phyloP scores from a whole-genome alignment of 1,140 invertebrate genomes.

The Ostrea edulis region DNA sequence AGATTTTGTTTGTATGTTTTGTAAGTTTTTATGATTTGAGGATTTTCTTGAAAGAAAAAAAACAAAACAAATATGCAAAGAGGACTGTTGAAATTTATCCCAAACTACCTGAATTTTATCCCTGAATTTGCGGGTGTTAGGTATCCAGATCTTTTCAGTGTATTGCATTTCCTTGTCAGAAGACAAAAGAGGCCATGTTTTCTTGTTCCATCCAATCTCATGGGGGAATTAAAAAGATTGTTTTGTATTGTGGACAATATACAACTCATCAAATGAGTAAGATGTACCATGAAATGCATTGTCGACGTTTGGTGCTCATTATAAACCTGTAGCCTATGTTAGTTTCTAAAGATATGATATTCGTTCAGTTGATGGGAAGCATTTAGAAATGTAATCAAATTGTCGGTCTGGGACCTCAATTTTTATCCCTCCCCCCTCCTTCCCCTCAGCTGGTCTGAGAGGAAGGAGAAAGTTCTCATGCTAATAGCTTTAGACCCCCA shows the following conservation, averaged over 20 bases:
- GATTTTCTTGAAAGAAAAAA: background rate
- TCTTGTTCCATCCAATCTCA: background rate
- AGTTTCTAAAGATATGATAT: background rate
- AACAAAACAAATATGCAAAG: background rate
- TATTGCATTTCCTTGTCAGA: constrained; percentile 8
- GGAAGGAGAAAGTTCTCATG: constrained; percentile 2
- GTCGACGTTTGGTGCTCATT: background rate
- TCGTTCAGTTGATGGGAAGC: background rate
- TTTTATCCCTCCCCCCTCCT: background rate
- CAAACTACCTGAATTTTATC: background rate
- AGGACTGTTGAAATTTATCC: background rate
- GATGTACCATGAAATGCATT: background rate
- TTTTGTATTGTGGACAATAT: background rate
- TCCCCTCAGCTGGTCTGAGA: constrained; percentile 2
- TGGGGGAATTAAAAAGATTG: background rate
- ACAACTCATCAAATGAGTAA: background rate
- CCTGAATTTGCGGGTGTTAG: background rate
- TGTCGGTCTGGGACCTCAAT: background rate
- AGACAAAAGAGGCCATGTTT: background rate
- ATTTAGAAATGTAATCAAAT: background rate
- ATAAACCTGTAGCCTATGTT: background rate
- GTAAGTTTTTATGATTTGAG: background rate
- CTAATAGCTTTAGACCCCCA: background rate
- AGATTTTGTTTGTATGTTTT: background rate
- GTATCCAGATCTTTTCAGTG: background rate